phyloP scores from a whole-genome alignment of 2,888 invertebrate species.

The Tenthredo livida region DNA sequence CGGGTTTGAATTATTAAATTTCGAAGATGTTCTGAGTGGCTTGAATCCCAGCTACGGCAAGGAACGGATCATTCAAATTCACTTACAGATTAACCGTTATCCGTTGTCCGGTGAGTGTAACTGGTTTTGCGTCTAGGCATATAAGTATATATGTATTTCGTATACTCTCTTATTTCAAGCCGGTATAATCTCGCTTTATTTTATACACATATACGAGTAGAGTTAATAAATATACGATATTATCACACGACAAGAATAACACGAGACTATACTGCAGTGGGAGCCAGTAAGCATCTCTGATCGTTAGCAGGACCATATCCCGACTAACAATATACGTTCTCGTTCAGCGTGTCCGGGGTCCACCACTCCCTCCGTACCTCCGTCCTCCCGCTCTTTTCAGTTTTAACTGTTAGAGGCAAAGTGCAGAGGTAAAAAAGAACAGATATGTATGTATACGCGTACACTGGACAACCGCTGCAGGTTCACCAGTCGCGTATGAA shows the following conservation, averaged over 20 bases:
- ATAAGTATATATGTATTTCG: neutral
- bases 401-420: conserved; percentile 34
- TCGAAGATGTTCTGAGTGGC: neutral
- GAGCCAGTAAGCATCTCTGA: neutral
- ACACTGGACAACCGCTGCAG: conserved; percentile 54
- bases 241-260: neutral
- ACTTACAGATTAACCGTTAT: conserved; percentile 43
- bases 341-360: conserved; percentile 30
- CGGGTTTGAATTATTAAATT: neutral
- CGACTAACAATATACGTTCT: conserved; percentile 20
- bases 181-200: neutral
- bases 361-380: conserved; percentile 37
- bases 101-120: conserved; percentile 23
- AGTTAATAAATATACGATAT: neutral
- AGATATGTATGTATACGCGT: neutral
- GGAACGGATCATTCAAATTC: conserved; percentile 44
- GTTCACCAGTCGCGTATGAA: conserved; percentile 65
- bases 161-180: neutral
- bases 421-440: neutral
- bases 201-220: neutral
- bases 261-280: neutral
- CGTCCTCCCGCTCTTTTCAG: conserved; percentile 52
- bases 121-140: neutral
- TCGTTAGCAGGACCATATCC: conserved; percentile 26
- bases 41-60: neutral